Evolutionary conservation across 2,888 invertebrate species (phyloP).

Genomic region (Platynereis dumerilii): DNA sequence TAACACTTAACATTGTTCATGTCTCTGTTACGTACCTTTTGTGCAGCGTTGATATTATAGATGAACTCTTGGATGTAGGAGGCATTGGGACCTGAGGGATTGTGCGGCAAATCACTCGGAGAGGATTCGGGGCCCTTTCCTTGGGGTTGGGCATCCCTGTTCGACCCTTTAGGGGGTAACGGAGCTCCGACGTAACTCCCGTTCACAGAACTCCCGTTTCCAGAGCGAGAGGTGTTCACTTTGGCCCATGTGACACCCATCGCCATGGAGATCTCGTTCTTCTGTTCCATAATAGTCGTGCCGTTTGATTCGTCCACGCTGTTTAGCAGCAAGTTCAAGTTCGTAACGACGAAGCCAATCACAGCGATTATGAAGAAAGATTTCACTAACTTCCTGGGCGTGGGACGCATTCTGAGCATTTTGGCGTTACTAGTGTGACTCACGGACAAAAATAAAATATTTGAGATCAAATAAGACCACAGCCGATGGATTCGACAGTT

Average conservation of each 20-base stretch:
- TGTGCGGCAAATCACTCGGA: slow-evolving; percentile 4
- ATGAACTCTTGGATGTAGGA: slow-evolving; percentile 19
- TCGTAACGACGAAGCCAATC: slow-evolving; percentile 32
- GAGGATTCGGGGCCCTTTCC: not conserved
- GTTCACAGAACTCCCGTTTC: not conserved
- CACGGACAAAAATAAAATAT: no score
- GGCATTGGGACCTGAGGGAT: slow-evolving; percentile 14
- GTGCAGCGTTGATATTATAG: slow-evolving; percentile 12
- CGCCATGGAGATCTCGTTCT: not conserved
- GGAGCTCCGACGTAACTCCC: not conserved
- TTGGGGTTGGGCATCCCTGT: no score
- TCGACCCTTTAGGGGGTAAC: not conserved
- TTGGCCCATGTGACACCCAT: not conserved
- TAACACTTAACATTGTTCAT: no score
- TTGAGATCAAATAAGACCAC: no score
- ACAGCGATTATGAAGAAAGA: slow-evolving; percentile 28
- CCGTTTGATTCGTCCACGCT: slow-evolving; percentile 16
- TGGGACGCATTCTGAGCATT: slow-evolving; percentile 29
- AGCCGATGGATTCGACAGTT: no score
- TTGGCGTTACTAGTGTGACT: no score
- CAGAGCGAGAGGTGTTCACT: not conserved
- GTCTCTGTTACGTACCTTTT: not conserved
- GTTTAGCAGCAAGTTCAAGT: slow-evolving; percentile 33
- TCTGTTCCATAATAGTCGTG: no score
- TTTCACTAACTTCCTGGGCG: slow-evolving; percentile 32